Percentiles rank a stretch among this genome's conserved stretches.
These are phyloP conservation scores for Oreohelix idahoensis DNA, from an alignment of 1,140 invertebrate genomes.

Conservation along the genomic window DNA sequence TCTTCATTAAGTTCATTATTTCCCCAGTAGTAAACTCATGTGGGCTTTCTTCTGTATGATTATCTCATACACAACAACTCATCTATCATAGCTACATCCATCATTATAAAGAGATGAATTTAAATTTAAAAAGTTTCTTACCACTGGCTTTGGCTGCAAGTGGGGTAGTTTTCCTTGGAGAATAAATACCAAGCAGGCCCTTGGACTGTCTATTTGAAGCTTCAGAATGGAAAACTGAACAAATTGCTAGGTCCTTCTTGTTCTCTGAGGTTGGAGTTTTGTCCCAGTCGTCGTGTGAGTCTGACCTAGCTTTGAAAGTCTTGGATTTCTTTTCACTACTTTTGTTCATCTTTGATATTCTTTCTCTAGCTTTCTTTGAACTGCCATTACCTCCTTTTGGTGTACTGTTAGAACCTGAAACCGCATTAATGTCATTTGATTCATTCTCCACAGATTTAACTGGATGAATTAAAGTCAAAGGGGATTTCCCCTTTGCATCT, in stretches of 20 bases:
- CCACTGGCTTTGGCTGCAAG: constrained; percentile 64
- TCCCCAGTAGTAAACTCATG: too few species aligned
- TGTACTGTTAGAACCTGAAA: constrained; percentile 51
- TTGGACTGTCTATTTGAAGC: constrained; percentile 28
- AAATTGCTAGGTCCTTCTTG: constrained; percentile 55
- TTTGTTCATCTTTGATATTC: constrained; percentile 25
- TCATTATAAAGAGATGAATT: too few species aligned
- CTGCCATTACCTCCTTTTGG: constrained; percentile 31
- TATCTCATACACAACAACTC: too few species aligned
- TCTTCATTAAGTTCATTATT: too few species aligned
- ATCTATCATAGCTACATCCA: too few species aligned
- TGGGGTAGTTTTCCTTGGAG: background rate
- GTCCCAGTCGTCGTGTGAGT: constrained; percentile 48
- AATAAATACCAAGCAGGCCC: background rate
- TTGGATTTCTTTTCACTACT: constrained; percentile 74
- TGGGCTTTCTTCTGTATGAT: too few species aligned
- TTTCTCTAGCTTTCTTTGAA: constrained; percentile 1
- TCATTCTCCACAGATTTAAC: constrained; percentile 44
- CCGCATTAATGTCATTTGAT: background rate
- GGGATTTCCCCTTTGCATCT: constrained; percentile 62
- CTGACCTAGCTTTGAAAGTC: constrained; percentile 39
- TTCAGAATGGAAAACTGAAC: constrained; percentile 54
- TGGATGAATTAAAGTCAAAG: constrained; percentile 62
- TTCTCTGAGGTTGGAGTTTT: constrained; percentile 53
- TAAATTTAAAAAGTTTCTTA: constrained; percentile 35